phyloP scores from a whole-genome alignment of 2,113 vertebrate species.

The Pogonocichla stellata region DNA sequence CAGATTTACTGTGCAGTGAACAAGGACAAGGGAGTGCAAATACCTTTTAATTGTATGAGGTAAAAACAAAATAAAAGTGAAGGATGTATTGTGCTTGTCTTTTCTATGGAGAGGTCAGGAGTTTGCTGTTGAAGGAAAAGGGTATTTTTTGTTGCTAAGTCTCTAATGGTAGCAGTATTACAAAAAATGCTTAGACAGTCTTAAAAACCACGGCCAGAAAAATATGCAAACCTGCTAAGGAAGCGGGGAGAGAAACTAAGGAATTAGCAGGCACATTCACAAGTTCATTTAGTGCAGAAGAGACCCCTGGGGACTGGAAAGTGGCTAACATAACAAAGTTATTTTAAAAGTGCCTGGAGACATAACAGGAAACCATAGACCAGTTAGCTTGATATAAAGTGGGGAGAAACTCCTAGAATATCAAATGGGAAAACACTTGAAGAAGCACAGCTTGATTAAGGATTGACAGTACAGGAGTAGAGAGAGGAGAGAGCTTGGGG shows the following conservation, averaged over 20 bases:
- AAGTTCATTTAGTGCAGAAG: constrained; percentile 67
- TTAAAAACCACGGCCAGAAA: constrained; percentile 27
- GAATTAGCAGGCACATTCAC: constrained; percentile 61
- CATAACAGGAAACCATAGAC: constrained; percentile 55
- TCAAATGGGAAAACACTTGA: constrained; percentile 52
- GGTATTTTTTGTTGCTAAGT: background rate
- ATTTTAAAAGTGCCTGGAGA: constrained; percentile 61
- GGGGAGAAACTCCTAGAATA: constrained; percentile 55
- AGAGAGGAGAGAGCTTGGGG: background rate
- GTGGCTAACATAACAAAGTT: constrained; percentile 42
- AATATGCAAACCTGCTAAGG: constrained; percentile 24
- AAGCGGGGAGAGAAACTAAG: constrained; percentile 44
- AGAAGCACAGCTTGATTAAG: constrained; percentile 69
- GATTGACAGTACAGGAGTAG: background rate
- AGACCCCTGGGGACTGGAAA: constrained; percentile 60
- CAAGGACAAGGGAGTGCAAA: background rate
- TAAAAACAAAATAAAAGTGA: background rate
- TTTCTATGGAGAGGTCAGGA: background rate
- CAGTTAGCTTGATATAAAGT: constrained; percentile 55
- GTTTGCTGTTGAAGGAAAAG: constrained; percentile 1
- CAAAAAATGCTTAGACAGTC: constrained; percentile 20
- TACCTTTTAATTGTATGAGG: background rate
- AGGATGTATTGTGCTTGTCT: background rate
- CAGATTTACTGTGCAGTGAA: background rate
- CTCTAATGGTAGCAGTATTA: background rate